phyloP scores from a whole-genome alignment of 2,797 vertebrate genomes.

The Chanos chanos region DNA sequence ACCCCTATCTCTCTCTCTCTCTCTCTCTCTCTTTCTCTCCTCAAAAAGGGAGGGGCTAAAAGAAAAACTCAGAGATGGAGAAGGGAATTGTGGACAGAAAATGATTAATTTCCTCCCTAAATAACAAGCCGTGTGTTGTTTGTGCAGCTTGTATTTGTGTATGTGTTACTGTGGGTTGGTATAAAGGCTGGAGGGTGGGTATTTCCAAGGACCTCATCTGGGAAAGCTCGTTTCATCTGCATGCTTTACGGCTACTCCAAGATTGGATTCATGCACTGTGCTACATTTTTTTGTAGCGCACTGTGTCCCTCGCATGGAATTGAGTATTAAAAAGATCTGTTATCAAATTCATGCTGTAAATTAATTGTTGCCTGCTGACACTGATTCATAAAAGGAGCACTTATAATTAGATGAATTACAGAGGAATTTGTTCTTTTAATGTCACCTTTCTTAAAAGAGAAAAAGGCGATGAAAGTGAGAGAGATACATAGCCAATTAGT shows the following conservation, averaged over 20 bases:
- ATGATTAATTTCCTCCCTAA: too few relatives aligned
- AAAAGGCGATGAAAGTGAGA: conserved; percentile 5
- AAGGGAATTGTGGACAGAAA: conserved; percentile 13
- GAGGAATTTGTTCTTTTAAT: conserved; percentile 21
- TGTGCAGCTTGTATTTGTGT: too few relatives aligned
- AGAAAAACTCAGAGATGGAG: conserved; percentile 2
- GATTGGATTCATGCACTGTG: too few relatives aligned
- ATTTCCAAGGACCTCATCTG: too few relatives aligned
- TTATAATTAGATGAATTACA: conserved; percentile 15
- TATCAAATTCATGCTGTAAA: conserved; percentile 24
- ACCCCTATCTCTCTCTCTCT: conserved; percentile 42
- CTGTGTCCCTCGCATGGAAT: not conserved
- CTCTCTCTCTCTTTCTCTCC: conserved; percentile 13
- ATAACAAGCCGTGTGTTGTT: too few relatives aligned
- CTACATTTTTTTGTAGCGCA: too few relatives aligned
- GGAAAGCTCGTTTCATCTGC: too few relatives aligned
- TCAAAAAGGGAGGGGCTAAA: not conserved
- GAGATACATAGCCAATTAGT: conserved; percentile 34
- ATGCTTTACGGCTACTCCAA: too few relatives aligned
- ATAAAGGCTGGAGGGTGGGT: too few relatives aligned
- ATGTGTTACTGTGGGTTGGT: too few relatives aligned
- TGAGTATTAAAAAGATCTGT: conserved; percentile 2
- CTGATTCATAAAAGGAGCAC: conserved; percentile 5
- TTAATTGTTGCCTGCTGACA: conserved; percentile 18
- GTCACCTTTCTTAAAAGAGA: conserved; percentile 13